phyloP scores from a whole-genome alignment of 2,113 vertebrate genomes.

The Nanorana parkeri region DNA sequence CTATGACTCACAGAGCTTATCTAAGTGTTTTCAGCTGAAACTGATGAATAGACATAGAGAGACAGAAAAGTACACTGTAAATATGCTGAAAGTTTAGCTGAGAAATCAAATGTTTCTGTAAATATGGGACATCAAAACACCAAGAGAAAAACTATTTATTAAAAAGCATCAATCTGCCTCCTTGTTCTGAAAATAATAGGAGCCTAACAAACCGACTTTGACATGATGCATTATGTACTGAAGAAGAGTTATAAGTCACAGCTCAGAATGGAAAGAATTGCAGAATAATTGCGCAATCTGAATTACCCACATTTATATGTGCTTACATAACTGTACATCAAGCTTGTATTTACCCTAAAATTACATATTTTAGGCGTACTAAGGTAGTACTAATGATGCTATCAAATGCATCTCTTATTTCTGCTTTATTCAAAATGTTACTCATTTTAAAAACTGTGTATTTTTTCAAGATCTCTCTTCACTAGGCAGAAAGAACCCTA shows the following conservation, averaged over 20 bases:
- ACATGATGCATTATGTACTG: neutral
- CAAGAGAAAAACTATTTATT: neutral
- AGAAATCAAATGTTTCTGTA: neutral
- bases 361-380: neutral
- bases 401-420: neutral
- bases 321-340: neutral
- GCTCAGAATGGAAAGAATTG: neutral
- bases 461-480: too few species aligned
- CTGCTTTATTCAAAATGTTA: neutral
- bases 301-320: neutral
- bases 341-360: neutral
- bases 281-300: slow-evolving; percentile 2
- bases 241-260: neutral
- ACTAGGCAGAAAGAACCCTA: too few species aligned
- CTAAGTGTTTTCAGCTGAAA: too few species aligned
- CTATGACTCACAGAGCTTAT: too few species aligned
- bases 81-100: neutral
- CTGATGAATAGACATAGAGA: too few species aligned
- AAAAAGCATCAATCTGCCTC: neutral
- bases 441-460: too few species aligned
- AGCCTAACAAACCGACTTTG: neutral
- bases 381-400: neutral
- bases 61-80: too few species aligned
- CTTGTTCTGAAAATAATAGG: slow-evolving; percentile 10
- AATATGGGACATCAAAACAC: neutral